Evolutionary conservation across 1,140 invertebrate species (phyloP).

Genomic region (Habropoda laboriosa): DNA sequence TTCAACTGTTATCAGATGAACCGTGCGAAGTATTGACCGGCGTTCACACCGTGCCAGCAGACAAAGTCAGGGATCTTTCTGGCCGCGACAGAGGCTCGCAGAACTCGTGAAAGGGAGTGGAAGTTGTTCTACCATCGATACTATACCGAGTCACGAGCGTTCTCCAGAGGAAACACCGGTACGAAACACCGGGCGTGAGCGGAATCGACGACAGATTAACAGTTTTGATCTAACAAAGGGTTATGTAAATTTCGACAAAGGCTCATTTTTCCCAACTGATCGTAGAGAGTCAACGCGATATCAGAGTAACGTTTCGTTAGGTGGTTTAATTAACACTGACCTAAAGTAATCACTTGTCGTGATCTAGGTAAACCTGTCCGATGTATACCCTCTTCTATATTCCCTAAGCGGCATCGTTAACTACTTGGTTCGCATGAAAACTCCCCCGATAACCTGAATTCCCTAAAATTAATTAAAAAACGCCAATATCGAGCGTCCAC

Average conservation of each 20-base stretch:
- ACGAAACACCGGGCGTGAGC: too few relatives aligned
- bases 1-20: background rate
- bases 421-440: background rate
- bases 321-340: too few relatives aligned
- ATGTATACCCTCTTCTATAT: too few relatives aligned
- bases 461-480: background rate
- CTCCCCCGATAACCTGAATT: background rate
- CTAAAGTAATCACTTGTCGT: too few relatives aligned
- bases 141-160: background rate
- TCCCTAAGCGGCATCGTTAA: too few relatives aligned
- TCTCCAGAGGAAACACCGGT: too few relatives aligned
- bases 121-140: background rate
- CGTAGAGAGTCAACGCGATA: too few relatives aligned
- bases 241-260: slow-evolving; percentile 10
- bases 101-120: background rate
- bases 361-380: background rate
- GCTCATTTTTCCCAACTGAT: too few relatives aligned
- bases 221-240: background rate
- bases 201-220: background rate
- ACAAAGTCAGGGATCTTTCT: background rate
- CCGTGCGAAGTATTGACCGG: slow-evolving; percentile 12
- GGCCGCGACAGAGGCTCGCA: background rate
- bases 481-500: background rate
- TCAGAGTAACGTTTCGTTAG: too few relatives aligned
- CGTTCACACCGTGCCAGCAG: background rate